These are phyloP conservation scores for Glossophaga mutica DNA, from an alignment of 2,797 vertebrate species.

Conservation along the genomic window DNA sequence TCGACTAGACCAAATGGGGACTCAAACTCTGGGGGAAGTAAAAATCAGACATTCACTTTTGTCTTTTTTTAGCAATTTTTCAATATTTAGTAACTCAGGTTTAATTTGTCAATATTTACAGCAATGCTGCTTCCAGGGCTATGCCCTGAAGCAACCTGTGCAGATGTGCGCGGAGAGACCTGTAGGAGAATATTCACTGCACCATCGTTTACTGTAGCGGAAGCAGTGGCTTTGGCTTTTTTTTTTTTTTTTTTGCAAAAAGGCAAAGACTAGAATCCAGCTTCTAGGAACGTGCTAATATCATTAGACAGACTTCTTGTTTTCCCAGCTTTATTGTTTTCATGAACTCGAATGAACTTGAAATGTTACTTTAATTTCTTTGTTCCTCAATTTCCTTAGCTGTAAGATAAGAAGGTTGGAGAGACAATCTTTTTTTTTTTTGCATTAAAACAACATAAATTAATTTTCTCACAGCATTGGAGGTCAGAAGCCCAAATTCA, in stretches of 20 bases:
- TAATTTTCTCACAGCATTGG: neutral
- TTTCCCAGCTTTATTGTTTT: neutral
- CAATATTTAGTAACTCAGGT: slow-evolving; percentile 5
- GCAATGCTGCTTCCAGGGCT: neutral
- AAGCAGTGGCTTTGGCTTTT: neutral
- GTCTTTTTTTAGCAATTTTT: neutral
- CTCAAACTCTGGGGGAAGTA: neutral
- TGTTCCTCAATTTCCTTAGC: neutral
- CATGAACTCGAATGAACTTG: neutral
- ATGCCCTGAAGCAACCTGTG: neutral
- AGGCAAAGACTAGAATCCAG: neutral
- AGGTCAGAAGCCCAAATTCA: neutral
- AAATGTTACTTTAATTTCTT: neutral
- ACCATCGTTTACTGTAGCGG: neutral
- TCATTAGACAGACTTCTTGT: neutral
- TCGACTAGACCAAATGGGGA: neutral
- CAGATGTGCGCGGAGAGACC: neutral
- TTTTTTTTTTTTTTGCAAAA: neutral
- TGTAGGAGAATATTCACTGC: neutral
- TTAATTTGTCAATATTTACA: slow-evolving; percentile 1
- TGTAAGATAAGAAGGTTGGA: neutral
- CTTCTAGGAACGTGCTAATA: neutral
- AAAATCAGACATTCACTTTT: neutral
- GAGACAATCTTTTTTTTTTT: neutral
- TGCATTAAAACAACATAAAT: neutral